phyloP scores from a whole-genome alignment of 2,888 invertebrate species.

The Arctia plantaginis region DNA sequence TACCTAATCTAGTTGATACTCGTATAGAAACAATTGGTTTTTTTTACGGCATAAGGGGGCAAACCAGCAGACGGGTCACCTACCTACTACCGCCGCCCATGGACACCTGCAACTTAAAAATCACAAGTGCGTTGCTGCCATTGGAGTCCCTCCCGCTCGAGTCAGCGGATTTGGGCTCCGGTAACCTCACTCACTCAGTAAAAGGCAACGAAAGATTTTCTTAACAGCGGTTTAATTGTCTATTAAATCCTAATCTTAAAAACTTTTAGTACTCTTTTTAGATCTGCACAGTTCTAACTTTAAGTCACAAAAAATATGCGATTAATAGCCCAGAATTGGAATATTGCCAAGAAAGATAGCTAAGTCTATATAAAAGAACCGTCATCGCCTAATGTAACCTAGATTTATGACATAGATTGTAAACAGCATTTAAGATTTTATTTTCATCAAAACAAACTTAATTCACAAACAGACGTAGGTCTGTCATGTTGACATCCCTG shows the following conservation, averaged over 20 bases:
- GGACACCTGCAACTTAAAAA: too few relatives aligned
- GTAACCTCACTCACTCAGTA: too few relatives aligned
- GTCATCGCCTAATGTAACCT: not conserved
- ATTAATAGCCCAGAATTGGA: conserved; percentile 6
- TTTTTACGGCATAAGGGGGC: too few relatives aligned
- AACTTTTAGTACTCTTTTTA: not conserved
- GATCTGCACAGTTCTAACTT: not conserved
- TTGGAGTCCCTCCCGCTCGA: too few relatives aligned
- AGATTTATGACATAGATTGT: not conserved
- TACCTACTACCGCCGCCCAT: too few relatives aligned
- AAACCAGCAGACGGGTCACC: too few relatives aligned
- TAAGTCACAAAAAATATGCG: not conserved
- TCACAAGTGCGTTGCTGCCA: too few relatives aligned
- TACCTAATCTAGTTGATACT: too few relatives aligned
- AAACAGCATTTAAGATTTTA: not conserved
- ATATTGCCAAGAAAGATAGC: not conserved
- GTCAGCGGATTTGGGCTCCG: too few relatives aligned
- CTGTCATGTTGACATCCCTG: not conserved
- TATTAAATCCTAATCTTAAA: not conserved
- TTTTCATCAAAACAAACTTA: not conserved
- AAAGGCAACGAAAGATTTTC: too few relatives aligned
- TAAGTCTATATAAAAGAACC: not conserved
- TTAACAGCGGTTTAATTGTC: too few relatives aligned
- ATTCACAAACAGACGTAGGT: not conserved
- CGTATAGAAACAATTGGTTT: too few relatives aligned